Evolutionary conservation across 2,888 invertebrate genomes (phyloP), one percentile per base, ranked within the genome.

Genomic region (Diarsia dahlii): DNA sequence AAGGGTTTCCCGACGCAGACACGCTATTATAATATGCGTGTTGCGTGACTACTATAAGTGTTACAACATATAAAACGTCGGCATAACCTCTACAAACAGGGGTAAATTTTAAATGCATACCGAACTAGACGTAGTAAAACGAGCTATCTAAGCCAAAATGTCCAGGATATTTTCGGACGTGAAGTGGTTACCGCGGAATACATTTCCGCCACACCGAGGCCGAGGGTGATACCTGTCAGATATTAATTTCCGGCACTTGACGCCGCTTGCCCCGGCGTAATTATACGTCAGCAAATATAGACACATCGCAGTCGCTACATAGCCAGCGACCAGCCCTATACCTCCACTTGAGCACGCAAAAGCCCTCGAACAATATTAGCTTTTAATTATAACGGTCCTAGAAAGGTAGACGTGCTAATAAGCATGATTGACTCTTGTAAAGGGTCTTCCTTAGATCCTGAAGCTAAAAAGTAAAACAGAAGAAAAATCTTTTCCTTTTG

Each of bases 201-300:
- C 81, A 83, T 89, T 91, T 91, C 90, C 90, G 86, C 84, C 78
- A 81, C 74, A 78, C 72, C 75, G 82, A 85, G 89, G 90, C 72
- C 75, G 82, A 85, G 89, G 90, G 90, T 87, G 86, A 88, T 87
- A 93, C 92, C 93, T 92, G 93, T 90, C 93, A 91, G 91, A 93
- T 93, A 94, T 94, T 95, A 95, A 95, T 95, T 95, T 96, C 95
- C 95, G 95, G 91, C 81, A 90, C 92, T 93, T 90, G 91, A 91
- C 90, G 88, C 85, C 88, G 88, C 88, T 87, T 89, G 87, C 88
- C 90, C 88, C 66, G 74, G 79, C 87, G 89, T 91, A 92, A 94
- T 93, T 92, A 91, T 89, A 88, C 85, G 89, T 91, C 91, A 90
- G 92, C 90, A 90, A 92, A 94, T 91, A 91, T 90, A 90, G 89